Evolutionary conservation across 2,888 invertebrate species (phyloP).

Genomic region (Spialia ferax): DNA sequence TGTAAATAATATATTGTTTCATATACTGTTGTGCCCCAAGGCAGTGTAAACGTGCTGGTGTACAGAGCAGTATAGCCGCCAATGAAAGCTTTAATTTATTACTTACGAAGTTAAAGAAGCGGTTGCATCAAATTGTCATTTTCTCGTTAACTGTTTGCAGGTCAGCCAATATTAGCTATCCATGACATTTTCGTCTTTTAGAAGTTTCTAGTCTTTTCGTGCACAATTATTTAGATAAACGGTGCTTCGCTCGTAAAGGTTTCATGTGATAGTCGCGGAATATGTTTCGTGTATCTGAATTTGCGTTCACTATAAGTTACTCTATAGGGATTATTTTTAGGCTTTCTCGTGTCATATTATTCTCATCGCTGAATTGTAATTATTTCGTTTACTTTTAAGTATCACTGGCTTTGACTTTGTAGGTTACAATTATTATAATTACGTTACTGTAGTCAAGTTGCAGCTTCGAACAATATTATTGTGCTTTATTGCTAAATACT

Average conservation of each 20-base stretch:
- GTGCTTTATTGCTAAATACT: conserved; percentile 86
- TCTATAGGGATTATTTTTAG: conserved; percentile 64
- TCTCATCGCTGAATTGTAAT: conserved; percentile 65
- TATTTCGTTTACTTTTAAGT: conserved; percentile 72
- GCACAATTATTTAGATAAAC: conserved; percentile 78
- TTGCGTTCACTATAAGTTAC: conserved; percentile 62
- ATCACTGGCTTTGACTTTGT: conserved; percentile 79
- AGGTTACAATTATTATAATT: conserved; percentile 63
- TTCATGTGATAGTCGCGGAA: conserved; percentile 76
- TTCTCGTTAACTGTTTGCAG: conserved; percentile 43
- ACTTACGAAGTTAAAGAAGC: conserved; percentile 55
- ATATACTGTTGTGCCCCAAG: conserved; percentile 41
- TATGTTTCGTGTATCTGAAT: conserved; percentile 64
- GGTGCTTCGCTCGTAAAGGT: conserved; percentile 79
- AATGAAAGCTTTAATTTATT: conserved; percentile 71
- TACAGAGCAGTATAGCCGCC: conserved; percentile 58
- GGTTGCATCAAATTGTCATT: conserved; percentile 48
- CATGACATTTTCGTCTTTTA: conserved; percentile 74
- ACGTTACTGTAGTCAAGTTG: conserved; percentile 78
- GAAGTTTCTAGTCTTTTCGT: conserved; percentile 80
- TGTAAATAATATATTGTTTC: conserved; percentile 30
- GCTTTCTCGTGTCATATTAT: conserved; percentile 82
- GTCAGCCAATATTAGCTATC: conserved; percentile 53
- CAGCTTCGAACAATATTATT: conserved; percentile 83
- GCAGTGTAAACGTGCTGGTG: conserved; percentile 45